These are phyloP conservation scores for Oophaga pumilio DNA, from an alignment of 2,113 vertebrate genomes.

Conservation along the genomic window DNA sequence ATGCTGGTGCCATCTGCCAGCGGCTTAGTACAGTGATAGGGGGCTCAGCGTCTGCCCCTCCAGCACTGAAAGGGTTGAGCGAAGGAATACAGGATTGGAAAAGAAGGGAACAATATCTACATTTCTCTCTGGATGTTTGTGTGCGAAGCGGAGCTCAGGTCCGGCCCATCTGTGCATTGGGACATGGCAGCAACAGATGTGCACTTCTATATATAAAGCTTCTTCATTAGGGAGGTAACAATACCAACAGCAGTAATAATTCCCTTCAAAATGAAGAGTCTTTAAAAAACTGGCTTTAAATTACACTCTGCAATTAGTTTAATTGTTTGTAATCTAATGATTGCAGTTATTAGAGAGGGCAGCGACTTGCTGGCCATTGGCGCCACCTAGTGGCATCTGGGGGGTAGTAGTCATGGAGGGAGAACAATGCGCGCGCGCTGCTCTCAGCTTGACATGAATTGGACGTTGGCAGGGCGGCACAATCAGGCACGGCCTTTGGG, in stretches of 20 bases:
- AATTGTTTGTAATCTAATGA: conserved; percentile 60
- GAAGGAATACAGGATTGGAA: conserved; percentile 41
- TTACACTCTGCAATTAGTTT: conserved; percentile 59
- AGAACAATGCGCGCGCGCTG: background rate
- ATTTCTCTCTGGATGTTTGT: conserved; percentile 56
- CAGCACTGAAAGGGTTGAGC: conserved; percentile 43
- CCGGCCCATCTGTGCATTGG: conserved; percentile 57
- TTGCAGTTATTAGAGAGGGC: conserved; percentile 45
- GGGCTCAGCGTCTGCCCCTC: background rate
- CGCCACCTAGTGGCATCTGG: conserved; percentile 47
- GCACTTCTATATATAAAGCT: conserved; percentile 60
- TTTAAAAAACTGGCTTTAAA: conserved; percentile 58
- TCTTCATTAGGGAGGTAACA: conserved; percentile 59
- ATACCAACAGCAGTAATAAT: conserved; percentile 59
- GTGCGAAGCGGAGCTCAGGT: conserved; percentile 50
- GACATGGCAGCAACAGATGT: conserved; percentile 58
- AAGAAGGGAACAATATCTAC: conserved; percentile 41
- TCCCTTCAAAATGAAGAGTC: conserved; percentile 59
- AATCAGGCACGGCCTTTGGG: background rate
- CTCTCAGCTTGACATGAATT: background rate
- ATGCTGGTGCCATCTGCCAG: conserved; percentile 10
- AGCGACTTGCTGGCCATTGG: background rate
- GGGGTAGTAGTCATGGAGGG: background rate
- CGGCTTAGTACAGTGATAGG: background rate
- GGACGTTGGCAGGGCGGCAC: background rate